phyloP scores from a whole-genome alignment of 2,113 vertebrate species.

The Grammomys surdaster region DNA sequence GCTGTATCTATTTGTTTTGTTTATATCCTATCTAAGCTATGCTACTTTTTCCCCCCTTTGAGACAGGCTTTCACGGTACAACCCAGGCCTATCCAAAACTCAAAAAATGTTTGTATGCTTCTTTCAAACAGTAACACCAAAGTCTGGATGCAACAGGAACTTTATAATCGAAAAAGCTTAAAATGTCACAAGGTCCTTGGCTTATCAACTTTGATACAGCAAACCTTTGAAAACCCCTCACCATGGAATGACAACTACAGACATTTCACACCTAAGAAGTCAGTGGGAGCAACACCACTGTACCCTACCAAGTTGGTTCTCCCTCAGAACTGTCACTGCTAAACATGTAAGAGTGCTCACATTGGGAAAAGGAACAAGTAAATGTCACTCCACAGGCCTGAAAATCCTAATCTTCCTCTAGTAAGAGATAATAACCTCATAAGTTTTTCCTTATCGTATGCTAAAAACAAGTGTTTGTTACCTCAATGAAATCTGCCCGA shows the following conservation, averaged over 20 bases:
- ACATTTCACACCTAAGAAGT: background rate
- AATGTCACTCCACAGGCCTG: background rate
- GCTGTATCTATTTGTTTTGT: conserved; percentile 10
- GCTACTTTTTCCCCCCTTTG: background rate
- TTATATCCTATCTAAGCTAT: background rate
- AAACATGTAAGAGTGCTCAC: conserved; percentile 17
- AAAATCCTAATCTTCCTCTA: conserved; percentile 16
- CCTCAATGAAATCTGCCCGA: conserved; percentile 98
- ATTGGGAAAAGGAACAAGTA: background rate
- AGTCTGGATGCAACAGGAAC: conserved; percentile 27
- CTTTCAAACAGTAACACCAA: background rate
- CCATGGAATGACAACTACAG: background rate
- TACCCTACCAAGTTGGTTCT: background rate
- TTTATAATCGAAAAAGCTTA: conserved; percentile 39
- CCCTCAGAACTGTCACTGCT: conserved; percentile 49
- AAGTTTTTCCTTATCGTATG: background rate
- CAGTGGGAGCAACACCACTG: background rate
- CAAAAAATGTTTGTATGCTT: background rate
- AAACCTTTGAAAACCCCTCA: background rate
- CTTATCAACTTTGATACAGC: background rate
- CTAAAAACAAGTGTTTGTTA: conserved; percentile 80
- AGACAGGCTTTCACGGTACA: background rate
- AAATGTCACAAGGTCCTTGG: conserved; percentile 38
- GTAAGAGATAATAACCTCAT: background rate
- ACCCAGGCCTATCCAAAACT: background rate